Conservation (phyloP, 2,888 invertebrate genomes). For the Pachydiplax longipennis region DNA sequence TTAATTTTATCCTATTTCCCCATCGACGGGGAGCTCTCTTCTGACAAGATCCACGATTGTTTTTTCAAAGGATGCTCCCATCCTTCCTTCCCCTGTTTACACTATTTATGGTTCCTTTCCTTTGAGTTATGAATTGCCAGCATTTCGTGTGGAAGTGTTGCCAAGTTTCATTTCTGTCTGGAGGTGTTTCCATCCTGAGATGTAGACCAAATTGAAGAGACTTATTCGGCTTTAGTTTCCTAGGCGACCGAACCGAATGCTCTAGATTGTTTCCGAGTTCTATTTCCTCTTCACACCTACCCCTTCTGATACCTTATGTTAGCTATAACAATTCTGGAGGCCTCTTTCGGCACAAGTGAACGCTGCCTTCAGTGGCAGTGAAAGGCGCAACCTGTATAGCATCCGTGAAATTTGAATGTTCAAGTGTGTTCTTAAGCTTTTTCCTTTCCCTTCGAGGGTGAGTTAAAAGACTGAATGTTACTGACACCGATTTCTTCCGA, state of each 20-base stretch:
- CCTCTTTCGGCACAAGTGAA: too few species aligned
- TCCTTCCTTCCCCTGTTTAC: not conserved
- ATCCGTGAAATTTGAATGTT: too few species aligned
- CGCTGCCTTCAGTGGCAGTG: too few species aligned
- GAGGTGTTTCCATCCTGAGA: not conserved
- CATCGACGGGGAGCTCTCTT: too few species aligned
- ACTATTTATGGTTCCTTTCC: not conserved
- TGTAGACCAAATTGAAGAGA: not conserved
- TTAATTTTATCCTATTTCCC: too few species aligned
- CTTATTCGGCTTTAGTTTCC: not conserved
- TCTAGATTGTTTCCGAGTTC: not conserved
- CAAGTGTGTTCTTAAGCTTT: too few species aligned
- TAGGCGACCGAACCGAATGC: not conserved
- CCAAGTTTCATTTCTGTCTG: not conserved
- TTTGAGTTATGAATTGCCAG: not conserved
- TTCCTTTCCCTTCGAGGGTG: too few species aligned
- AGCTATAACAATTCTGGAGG: too few species aligned
- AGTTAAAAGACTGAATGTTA: too few species aligned
- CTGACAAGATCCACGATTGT: not conserved
- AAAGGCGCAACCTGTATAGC: too few species aligned
- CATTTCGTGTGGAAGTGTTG: not conserved
- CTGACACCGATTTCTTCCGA: too few species aligned
- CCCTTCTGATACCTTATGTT: too few species aligned
- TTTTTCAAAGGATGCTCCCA: not conserved
- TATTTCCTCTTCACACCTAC: not conserved